Evolutionary conservation across 1,140 invertebrate genomes (phyloP).

Genomic region (Dreissena rostriformis): DNA sequence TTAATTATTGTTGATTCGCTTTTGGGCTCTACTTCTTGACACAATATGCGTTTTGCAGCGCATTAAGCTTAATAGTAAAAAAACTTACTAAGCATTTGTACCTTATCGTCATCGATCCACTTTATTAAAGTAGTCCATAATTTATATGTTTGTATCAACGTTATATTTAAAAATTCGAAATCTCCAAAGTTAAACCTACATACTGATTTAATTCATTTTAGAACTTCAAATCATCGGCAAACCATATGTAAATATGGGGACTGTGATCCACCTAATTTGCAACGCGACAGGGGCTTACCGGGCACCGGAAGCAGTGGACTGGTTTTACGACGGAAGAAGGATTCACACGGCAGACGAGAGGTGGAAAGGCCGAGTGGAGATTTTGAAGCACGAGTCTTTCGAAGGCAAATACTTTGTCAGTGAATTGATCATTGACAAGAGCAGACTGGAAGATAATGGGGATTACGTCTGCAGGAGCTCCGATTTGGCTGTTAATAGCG

Average conservation of each 20-base stretch:
- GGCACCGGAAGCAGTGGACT: slow-evolving; percentile 66
- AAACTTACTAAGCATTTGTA: too few relatives aligned
- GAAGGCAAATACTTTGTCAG: slow-evolving; percentile 62
- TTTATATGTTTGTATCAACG: too few relatives aligned
- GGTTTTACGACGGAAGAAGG: slow-evolving; percentile 66
- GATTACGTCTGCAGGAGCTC: slow-evolving; percentile 70
- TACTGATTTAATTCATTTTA: slow-evolving; percentile 27
- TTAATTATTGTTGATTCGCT: too few relatives aligned
- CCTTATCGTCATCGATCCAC: too few relatives aligned
- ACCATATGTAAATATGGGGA: slow-evolving; percentile 49
- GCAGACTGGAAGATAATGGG: slow-evolving; percentile 57
- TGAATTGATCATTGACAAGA: slow-evolving; percentile 61
- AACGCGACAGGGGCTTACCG: slow-evolving; percentile 62
- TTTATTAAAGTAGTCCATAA: too few relatives aligned
- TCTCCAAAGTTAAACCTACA: not conserved
- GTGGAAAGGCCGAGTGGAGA: slow-evolving; percentile 57
- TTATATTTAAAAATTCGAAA: too few relatives aligned
- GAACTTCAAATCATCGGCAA: slow-evolving; percentile 57
- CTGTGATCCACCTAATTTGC: slow-evolving; percentile 62
- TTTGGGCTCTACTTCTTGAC: too few relatives aligned
- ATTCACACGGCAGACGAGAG: slow-evolving; percentile 48
- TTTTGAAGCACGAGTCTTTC: slow-evolving; percentile 53
- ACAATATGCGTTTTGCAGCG: too few relatives aligned
- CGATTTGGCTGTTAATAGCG: slow-evolving; percentile 56
- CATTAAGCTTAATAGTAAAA: too few relatives aligned